Conservation (phyloP, 2,113 vertebrate genomes). For the Actenoides lindsayi region DNA sequence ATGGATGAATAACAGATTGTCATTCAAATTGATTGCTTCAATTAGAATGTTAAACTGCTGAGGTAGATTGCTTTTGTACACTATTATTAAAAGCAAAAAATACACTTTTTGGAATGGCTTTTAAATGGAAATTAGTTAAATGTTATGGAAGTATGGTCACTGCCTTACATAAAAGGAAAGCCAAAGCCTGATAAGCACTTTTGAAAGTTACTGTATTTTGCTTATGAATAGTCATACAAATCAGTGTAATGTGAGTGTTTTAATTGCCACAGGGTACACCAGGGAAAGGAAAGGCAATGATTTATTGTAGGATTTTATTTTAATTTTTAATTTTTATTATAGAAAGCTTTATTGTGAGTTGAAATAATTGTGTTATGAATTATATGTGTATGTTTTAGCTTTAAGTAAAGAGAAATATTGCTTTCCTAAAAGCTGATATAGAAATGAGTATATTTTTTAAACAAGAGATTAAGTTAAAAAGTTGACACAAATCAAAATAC, state of each 20-base stretch:
- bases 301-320: neutral
- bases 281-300: neutral
- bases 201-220: neutral
- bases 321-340: neutral
- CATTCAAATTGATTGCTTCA: slow-evolving; percentile 54
- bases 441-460: neutral
- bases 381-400: neutral
- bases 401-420: neutral
- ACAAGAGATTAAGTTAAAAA: neutral
- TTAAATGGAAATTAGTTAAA: neutral
- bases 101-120: neutral
- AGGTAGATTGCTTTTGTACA: slow-evolving; percentile 7
- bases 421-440: neutral
- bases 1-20: slow-evolving; percentile 40
- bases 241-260: neutral
- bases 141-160: neutral
- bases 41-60: slow-evolving; percentile 29
- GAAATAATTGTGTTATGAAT: neutral
- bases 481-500: neutral
- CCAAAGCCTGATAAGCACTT: neutral
- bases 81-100: neutral
- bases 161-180: neutral
- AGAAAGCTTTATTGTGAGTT: neutral
- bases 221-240: neutral
- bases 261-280: neutral